Evolutionary conservation across 1,140 invertebrate species (phyloP), one percentile per base, ranked within the genome.

Genomic region (Lutraria rhynchaena): DNA sequence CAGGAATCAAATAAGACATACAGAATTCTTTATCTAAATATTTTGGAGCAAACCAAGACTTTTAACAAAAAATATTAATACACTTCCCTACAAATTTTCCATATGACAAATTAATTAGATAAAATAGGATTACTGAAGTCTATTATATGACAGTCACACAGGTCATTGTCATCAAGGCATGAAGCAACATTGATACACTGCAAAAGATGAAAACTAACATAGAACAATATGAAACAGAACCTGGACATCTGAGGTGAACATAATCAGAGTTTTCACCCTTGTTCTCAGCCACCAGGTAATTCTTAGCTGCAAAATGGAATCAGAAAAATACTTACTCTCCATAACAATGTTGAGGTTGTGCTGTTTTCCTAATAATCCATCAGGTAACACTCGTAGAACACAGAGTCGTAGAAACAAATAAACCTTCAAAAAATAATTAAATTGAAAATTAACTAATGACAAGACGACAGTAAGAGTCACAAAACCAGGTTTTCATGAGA

Each of bases 281-380:
- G 11, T 11, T 19, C 44, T 19, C 11, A 11, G 11, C 9, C 11
- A 11, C 44, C 44, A 49, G 11, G 11, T 19, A 49, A 11, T 11
- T 11, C 19, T 49, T 19, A 11, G 44, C 44, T 11, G 44, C 44
- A 55, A 9, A 55, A 19, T 22, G 19, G n/a, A 5, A 27, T 9
- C 5, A 55, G 5, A 17, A 22, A 65, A 7, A 11, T 3, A 35
- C 63, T 46, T 67, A 67, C 63, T 67, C 29, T 67, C 49, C 41
- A 67, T 27, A 29, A 67, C 11, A 46, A 46, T 33, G 49, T 67
- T 67, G 1, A 67, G 13, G 24, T 67, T 67, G 33, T 67, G 63
- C 19, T 29, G 27, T 29, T 27, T 46, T 1, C 63, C 63, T 17
- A 67, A 15, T 41, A 67, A 27, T 1, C 2, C 19, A 35, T 37